Evolutionary conservation across 1,140 invertebrate species (phyloP).

Genomic region (Hermetia illucens): DNA sequence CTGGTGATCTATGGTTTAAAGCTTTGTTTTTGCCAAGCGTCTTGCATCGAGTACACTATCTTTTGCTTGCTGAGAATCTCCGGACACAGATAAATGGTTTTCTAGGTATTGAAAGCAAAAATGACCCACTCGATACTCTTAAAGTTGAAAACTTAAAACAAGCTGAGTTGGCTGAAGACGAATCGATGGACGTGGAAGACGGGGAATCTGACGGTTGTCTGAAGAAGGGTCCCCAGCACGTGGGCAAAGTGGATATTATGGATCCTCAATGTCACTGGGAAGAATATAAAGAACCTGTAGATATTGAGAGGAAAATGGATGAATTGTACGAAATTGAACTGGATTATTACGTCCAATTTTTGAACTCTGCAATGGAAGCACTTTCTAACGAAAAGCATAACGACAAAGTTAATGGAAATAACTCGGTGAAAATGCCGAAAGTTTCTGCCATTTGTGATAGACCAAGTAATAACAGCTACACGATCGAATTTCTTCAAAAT

Average conservation of each 20-base stretch:
- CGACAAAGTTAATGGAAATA: too few species aligned
- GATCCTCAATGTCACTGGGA: constrained; percentile 33
- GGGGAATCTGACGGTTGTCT: background rate
- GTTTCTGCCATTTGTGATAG: too few species aligned
- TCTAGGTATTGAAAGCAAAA: constrained; percentile 8
- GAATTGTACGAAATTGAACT: constrained; percentile 47
- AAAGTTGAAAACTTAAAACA: background rate
- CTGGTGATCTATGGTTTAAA: constrained; percentile 81
- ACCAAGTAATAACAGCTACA: too few species aligned
- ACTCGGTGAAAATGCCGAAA: too few species aligned
- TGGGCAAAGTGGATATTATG: background rate
- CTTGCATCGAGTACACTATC: constrained; percentile 41
- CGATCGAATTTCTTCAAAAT: too few species aligned
- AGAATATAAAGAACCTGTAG: constrained; percentile 44
- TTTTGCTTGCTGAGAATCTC: constrained; percentile 23
- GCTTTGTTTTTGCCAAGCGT: constrained; percentile 76
- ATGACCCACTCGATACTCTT: constrained; percentile 9
- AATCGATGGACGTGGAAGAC: background rate
- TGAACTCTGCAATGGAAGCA: background rate
- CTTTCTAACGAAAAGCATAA: background rate
- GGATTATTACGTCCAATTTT: constrained; percentile 36
- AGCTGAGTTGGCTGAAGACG: background rate
- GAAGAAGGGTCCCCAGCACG: background rate
- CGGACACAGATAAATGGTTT: constrained; percentile 15
- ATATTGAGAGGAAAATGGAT: constrained; percentile 44